Evolutionary conservation across 2,888 invertebrate species (phyloP).

Genomic region (Bombyx huttoni): DNA sequence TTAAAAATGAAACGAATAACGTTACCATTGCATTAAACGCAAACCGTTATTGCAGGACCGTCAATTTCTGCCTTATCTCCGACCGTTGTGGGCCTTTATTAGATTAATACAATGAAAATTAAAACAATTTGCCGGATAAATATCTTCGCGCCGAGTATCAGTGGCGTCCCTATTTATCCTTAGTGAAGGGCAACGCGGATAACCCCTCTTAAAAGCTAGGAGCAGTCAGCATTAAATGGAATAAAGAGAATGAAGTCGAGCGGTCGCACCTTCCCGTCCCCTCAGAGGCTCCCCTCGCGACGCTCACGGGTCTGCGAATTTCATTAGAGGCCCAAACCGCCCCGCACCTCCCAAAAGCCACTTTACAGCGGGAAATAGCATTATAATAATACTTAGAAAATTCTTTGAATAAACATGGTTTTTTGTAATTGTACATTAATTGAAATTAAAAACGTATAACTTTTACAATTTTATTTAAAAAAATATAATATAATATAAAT

Average conservation of each 20-base stretch:
- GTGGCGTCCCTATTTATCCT: conserved; percentile 68
- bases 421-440: conserved; percentile 57
- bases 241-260: conserved; percentile 70
- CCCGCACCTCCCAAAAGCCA: conserved; percentile 56
- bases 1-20: conserved; percentile 27
- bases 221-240: conserved; percentile 73
- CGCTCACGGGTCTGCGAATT: conserved; percentile 56
- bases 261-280: conserved; percentile 37
- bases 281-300: conserved; percentile 14
- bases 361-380: conserved; percentile 69
- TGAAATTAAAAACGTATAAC: neutral
- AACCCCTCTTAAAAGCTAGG: conserved; percentile 72
- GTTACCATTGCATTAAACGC: conserved; percentile 33
- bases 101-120: conserved; percentile 72
- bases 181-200: conserved; percentile 67
- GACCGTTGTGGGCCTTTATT: conserved; percentile 64
- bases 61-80: conserved; percentile 56
- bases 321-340: conserved; percentile 57
- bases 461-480: no score
- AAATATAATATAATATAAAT: no score
- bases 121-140: conserved; percentile 74
- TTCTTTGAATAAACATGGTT: conserved; percentile 60
- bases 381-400: conserved; percentile 69
- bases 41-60: conserved; percentile 46
- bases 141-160: conserved; percentile 67